Base-by-base conservation (phyloP, 1,140 invertebrate genomes). In the Drosophila rufa region DNA sequence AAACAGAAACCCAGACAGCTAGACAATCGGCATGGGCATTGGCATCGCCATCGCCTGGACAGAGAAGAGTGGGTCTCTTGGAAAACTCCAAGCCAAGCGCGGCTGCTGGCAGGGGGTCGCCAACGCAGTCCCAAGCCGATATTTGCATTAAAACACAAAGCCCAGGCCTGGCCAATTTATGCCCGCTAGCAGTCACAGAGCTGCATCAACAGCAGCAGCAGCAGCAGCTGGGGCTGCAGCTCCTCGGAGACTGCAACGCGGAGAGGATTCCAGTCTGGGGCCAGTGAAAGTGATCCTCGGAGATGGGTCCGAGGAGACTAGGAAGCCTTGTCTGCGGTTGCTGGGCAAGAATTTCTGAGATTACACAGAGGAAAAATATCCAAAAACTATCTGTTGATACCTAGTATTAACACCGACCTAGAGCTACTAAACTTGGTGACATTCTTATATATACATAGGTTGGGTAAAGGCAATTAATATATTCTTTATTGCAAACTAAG, bases 111-210 rank as follows among this genome's bases (percentile, higher is more conserved):
- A 50, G 70, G 70, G 70, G 73, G 46, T 90, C 86, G 69, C 85
- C 80, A 84, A 87, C 80, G 85, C 85, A 83, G 61, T 36, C 67
- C 80, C 80, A 74, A 57, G 75, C 62, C 82, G 87, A 82, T 89
- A 91, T 92, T 92, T 92, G 80, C 84, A 90, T 92, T 92, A 92
- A 90, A 79, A 87, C 79, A 56, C 53, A 56, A 86, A 84, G 82
- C 75, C 70, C 68, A 76, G 75, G 77, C 74, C 53, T 40, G 75
- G 77, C 78, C 79, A 90, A 92, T 92, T 92, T 92, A 86, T 90
- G 61, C 82, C 82, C 77, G 80, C 82, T 75, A 83, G 90, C 87
- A 36, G 33, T 9, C 30, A 33, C 30, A 33, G 30, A 33, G 30
- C 30, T 33, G 8, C 33, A 77, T 47, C 50, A 48, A 69, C 56